These are phyloP conservation scores for Anneissia japonica DNA, from an alignment of 35 echinoderm and acorn worm genomes.

Conservation along the genomic window DNA sequence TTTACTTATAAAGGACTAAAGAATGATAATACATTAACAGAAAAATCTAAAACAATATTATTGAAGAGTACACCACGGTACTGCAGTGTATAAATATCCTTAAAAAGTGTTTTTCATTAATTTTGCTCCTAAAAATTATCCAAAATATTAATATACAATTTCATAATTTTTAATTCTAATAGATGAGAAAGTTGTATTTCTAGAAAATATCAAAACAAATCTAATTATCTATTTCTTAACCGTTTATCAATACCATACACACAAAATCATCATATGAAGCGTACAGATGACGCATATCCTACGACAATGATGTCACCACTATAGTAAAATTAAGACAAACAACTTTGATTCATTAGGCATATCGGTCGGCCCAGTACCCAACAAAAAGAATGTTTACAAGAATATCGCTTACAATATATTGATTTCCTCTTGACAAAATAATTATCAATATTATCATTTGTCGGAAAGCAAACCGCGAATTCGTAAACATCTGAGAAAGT, in stretches of 20 bases:
- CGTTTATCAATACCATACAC: neutral
- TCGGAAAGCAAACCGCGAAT: neutral
- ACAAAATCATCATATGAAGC: neutral
- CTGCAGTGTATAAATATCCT: too few species aligned
- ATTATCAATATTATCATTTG: neutral
- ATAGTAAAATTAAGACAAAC: neutral
- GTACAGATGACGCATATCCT: neutral
- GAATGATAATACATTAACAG: too few species aligned
- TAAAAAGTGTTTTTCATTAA: too few species aligned
- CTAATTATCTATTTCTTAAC: neutral
- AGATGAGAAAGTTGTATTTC: neutral
- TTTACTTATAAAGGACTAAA: too few species aligned
- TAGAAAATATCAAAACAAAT: neutral
- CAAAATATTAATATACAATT: too few species aligned
- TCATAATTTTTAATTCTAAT: neutral
- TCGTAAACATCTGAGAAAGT: neutral
- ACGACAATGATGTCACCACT: neutral
- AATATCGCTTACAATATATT: neutral
- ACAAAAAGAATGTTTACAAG: neutral
- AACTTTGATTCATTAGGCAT: neutral
- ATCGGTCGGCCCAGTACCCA: neutral
- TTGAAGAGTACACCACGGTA: too few species aligned
- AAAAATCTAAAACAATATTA: too few species aligned
- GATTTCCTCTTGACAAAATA: neutral
- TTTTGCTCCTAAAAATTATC: too few species aligned